Evolutionary conservation across 2,888 invertebrate genomes (phyloP).

Genomic region (Gerosis bhagava): DNA sequence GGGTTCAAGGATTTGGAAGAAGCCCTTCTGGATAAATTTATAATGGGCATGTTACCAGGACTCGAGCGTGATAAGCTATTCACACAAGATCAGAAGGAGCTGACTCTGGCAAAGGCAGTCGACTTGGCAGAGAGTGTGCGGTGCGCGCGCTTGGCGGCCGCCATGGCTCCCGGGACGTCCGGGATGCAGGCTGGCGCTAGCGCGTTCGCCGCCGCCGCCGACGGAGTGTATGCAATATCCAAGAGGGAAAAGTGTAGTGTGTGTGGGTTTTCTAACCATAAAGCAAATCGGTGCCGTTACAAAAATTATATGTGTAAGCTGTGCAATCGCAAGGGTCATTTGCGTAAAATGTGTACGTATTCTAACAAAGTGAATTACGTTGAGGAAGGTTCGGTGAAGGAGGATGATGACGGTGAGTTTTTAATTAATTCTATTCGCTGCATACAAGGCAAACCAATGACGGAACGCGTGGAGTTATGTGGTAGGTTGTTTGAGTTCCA

Average conservation of each 20-base stretch:
- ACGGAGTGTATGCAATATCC: neutral
- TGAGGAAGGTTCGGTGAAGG: conserved; percentile 17
- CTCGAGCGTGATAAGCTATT: conserved; percentile 19
- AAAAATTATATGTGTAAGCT: conserved; percentile 10
- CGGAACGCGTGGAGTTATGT: conserved; percentile 21
- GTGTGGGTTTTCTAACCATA: conserved; percentile 26
- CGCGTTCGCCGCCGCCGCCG: neutral
- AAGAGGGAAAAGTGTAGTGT: conserved; percentile 32
- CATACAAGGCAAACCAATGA: conserved; percentile 24
- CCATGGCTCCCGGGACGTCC: conserved; percentile 1
- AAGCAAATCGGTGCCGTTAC: conserved; percentile 24
- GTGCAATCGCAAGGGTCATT: conserved; percentile 16
- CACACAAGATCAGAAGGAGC: conserved; percentile 13
- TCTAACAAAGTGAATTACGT: conserved; percentile 19
- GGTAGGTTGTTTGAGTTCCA: conserved; percentile 27
- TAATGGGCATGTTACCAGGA: conserved; percentile 24
- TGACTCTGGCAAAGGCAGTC: conserved; percentile 16
- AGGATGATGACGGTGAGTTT: conserved; percentile 31
- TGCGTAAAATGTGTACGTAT: conserved; percentile 13
- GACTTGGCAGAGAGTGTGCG: conserved; percentile 23
- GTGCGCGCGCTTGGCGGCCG: conserved; percentile 13
- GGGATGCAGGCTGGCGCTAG: neutral
- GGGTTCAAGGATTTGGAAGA: conserved; percentile 22
- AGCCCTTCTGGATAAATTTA: conserved; percentile 22
- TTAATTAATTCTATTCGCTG: conserved; percentile 28